phyloP scores from a whole-genome alignment of 2,797 vertebrate genomes.

The Thunnus albacares region DNA sequence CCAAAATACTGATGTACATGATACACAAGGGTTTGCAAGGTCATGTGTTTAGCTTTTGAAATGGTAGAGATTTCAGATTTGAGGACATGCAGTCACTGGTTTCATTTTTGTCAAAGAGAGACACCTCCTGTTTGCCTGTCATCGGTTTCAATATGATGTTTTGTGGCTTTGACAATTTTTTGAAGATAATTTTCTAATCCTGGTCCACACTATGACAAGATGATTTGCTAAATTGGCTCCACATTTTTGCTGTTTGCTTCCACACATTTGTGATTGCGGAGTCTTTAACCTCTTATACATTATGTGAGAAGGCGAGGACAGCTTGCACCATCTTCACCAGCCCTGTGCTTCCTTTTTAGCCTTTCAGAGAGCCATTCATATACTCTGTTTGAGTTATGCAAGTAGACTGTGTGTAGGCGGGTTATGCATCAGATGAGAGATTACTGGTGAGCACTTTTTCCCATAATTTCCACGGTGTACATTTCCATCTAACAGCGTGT shows the following conservation, averaged over 20 bases:
- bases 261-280: not conserved
- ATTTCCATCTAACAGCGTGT: not conserved
- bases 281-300: not conserved
- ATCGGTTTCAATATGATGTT: not conserved
- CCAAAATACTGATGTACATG: not conserved
- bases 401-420: constrained; percentile 48
- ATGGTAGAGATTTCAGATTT: not conserved
- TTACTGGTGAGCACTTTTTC: constrained; percentile 14
- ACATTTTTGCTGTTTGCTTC: not conserved
- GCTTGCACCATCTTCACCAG: not conserved
- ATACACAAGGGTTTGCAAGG: not conserved
- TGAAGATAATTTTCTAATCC: not conserved
- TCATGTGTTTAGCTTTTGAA: not conserved
- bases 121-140: not conserved
- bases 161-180: not conserved
- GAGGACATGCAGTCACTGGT: not conserved
- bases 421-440: constrained; percentile 29
- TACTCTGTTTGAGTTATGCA: constrained; percentile 43
- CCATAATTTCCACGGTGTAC: constrained; percentile 10
- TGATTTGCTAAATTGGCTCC: not conserved
- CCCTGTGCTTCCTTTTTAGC: constrained; percentile 4
- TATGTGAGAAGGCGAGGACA: not conserved
- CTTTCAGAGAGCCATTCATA: not conserved
- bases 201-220: not conserved
- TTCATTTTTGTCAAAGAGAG: not conserved